These are phyloP conservation scores for Vanessa cardui DNA, from an alignment of 2,888 invertebrate species.

Conservation along the genomic window DNA sequence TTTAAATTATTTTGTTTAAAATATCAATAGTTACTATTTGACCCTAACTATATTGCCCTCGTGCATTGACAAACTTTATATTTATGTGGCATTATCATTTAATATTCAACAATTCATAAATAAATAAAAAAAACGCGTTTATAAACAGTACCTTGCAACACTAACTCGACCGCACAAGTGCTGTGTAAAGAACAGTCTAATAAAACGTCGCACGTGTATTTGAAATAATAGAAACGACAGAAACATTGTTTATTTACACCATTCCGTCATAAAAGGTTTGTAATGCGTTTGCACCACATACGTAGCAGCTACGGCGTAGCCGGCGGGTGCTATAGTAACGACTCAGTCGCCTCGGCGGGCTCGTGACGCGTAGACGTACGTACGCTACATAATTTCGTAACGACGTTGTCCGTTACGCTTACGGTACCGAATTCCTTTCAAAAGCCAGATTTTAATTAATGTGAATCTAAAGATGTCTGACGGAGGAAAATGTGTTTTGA, in stretches of 20 bases:
- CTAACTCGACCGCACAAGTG: slow-evolving; percentile 21
- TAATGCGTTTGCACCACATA: slow-evolving; percentile 37
- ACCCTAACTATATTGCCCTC: too few species aligned
- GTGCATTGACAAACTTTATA: too few species aligned
- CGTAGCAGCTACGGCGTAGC: slow-evolving; percentile 64
- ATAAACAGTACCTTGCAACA: background rate
- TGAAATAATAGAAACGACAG: slow-evolving; percentile 25
- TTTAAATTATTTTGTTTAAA: too few species aligned
- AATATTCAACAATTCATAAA: too few species aligned
- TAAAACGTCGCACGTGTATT: slow-evolving; percentile 24
- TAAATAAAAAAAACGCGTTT: background rate
- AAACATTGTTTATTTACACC: slow-evolving; percentile 45
- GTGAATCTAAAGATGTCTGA: slow-evolving; percentile 45
- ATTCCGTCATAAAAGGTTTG: slow-evolving; percentile 40
- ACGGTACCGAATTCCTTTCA: slow-evolving; percentile 46
- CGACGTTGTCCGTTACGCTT: slow-evolving; percentile 24
- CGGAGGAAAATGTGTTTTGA: slow-evolving; percentile 7
- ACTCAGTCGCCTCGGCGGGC: slow-evolving; percentile 67
- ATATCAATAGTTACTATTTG: too few species aligned
- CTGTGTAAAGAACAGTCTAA: slow-evolving; percentile 17
- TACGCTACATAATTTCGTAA: slow-evolving; percentile 30
- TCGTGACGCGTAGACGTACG: slow-evolving; percentile 70
- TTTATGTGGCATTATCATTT: too few species aligned
- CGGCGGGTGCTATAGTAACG: slow-evolving; percentile 77
- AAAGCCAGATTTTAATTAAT: slow-evolving; percentile 40